Percentiles rank a stretch among this genome's conserved stretches.
phyloP scores from a whole-genome alignment of 2,113 vertebrate species.

The Sardina pilchardus region DNA sequence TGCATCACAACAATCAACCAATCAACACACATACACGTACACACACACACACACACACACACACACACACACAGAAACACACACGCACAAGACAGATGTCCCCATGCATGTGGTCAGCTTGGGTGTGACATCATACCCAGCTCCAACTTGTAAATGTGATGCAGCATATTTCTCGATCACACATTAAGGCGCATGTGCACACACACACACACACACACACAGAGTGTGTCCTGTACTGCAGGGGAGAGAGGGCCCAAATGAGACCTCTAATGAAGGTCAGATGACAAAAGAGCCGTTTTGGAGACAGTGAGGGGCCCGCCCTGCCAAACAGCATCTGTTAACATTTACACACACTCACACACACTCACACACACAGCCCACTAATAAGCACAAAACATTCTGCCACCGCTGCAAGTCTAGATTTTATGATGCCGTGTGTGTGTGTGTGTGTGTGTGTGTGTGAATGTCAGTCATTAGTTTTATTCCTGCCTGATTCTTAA shows the following conservation, averaged over 20 bases:
- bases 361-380: slow-evolving; percentile 9
- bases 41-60: too few relatives aligned
- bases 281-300: slow-evolving; percentile 53
- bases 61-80: too few relatives aligned
- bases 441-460: background rate
- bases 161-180: background rate
- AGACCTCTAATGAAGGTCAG: slow-evolving; percentile 70
- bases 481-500: background rate
- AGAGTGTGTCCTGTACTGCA: too few relatives aligned
- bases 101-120: too few relatives aligned
- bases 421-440: background rate
- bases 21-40: too few relatives aligned
- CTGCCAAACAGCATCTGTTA: slow-evolving; percentile 35
- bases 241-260: slow-evolving; percentile 50
- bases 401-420: slow-evolving; percentile 20
- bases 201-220: background rate
- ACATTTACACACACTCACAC: too few relatives aligned
- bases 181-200: background rate
- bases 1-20: too few relatives aligned
- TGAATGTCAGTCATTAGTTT: background rate
- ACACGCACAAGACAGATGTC: too few relatives aligned
- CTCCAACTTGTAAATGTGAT: too few relatives aligned
- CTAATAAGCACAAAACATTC: slow-evolving; percentile 58
- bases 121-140: too few relatives aligned
- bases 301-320: too few relatives aligned